Percentiles rank a stretch among this genome's conserved stretches.
phyloP scores from a whole-genome alignment of 37 sponge, comb jelly and placozoan species.

The Oopsacas minuta region DNA sequence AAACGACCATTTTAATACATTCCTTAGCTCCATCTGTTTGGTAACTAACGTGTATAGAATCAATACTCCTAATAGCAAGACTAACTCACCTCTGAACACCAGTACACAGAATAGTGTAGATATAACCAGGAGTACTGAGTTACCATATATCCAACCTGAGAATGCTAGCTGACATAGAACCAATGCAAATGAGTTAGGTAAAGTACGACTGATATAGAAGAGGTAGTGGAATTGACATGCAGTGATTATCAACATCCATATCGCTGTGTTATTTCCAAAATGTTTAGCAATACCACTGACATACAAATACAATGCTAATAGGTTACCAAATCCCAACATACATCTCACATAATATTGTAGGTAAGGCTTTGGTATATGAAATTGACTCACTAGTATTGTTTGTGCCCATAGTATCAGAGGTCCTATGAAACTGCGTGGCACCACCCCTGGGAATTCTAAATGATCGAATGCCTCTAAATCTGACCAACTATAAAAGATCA shows the following conservation, averaged over 20 bases:
- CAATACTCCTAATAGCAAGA: neutral
- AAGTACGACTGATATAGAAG: conserved; percentile 86
- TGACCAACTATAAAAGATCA: conserved; percentile 68
- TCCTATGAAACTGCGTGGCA: conserved; percentile 81
- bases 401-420: conserved; percentile 40
- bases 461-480: conserved; percentile 79
- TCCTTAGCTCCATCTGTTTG: neutral
- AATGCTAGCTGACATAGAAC: conserved; percentile 31
- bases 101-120: neutral
- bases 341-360: conserved; percentile 25
- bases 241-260: conserved; percentile 43
- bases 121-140: neutral
- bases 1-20: neutral
- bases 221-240: conserved; percentile 87
- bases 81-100: conserved; percentile 6
- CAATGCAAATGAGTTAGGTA: conserved; percentile 95
- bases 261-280: conserved; percentile 34
- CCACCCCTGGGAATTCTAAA: conserved; percentile 79
- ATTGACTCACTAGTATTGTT: neutral
- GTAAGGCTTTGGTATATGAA: conserved; percentile 30
- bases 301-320: neutral
- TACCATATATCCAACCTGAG: neutral
- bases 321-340: neutral
- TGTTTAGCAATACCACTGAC: neutral
- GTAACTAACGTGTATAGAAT: neutral